Percentiles rank a stretch among this genome's conserved stretches.
These are phyloP conservation scores for Schizaphis graminum DNA, from an alignment of 2,888 invertebrate species.

Conservation along the genomic window DNA sequence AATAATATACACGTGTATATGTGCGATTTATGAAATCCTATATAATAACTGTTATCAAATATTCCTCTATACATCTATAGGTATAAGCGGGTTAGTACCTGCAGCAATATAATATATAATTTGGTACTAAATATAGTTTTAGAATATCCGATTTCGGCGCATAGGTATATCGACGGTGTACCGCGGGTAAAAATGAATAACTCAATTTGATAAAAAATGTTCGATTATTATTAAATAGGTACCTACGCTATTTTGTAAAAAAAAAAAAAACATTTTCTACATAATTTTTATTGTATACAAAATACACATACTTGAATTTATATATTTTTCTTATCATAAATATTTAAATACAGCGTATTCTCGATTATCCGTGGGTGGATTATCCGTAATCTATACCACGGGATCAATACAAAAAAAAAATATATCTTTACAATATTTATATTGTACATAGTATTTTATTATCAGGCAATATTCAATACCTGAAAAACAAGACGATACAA, in stretches of 20 bases:
- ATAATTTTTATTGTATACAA: not conserved
- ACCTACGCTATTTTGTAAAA: not conserved
- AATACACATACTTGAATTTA: not conserved
- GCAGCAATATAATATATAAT: not conserved
- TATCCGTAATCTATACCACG: no score
- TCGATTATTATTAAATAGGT: not conserved
- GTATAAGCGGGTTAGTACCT: not conserved
- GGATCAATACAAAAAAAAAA: no score
- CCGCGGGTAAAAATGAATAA: not conserved
- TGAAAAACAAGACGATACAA: no score
- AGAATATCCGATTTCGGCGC: not conserved
- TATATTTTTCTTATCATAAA: not conserved
- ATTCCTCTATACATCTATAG: not conserved
- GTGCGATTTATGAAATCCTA: conserved; percentile 12
- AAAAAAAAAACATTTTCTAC: not conserved
- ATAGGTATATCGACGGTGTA: not conserved
- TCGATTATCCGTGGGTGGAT: no score
- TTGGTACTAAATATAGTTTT: not conserved
- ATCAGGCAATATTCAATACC: no score
- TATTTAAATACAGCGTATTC: not conserved
- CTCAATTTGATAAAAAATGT: not conserved
- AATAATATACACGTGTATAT: not conserved
- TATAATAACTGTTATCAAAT: conserved; percentile 45
- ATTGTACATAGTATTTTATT: no score
- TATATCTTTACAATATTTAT: no score